Base-by-base conservation (phyloP, 2,113 vertebrate species). In the Neodon shergylaensis region DNA sequence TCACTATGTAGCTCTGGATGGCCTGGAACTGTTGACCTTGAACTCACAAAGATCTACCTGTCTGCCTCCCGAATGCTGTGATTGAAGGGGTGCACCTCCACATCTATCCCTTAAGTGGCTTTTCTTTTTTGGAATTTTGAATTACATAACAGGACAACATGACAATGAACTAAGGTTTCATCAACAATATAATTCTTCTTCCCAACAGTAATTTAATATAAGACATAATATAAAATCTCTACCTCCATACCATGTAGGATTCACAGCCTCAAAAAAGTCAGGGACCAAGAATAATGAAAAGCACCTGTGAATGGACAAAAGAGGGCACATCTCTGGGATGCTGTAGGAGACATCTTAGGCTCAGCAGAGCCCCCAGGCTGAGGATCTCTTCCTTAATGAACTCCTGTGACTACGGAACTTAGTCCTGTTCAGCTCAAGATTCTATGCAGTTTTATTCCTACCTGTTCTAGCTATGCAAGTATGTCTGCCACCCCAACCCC, bases 81-180 rank as follows among this genome's bases (percentile, higher is more conserved):
- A 24, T 28, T 83, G 17, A 83, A 28, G n/a, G 22, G 10, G 7
- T 26, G 16, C 22, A 63, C 58, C 58, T 63, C 1, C 12, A 28
- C 2, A 77, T 10, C 58, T 26, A 63, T 39, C 16, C 26, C 54
- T 54, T 61, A 88, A 44, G 31, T 36, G 9, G 28, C 44, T 61
- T 66, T n/a, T 16, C 17, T 70, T 19, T 70, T 79, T 83, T 90
- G 88, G 78, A 49, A 39, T 31, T 90, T 90, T 90, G 76, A n/a
- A 58, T 92, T 96, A 39, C 3, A 19, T 47, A 77, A 36, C 24
- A 85, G 88, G 14, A 61, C 24, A 83, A 84, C 31, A 92, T 84
- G 77, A 94, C 39, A 72, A 92, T 49, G 36, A 24, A n/a, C 58
- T 88, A 94, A 49, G 22, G 0, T 74, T 95, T 95, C 44, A 74